Evolutionary conservation across 2,797 vertebrate species (phyloP), one percentile per base, ranked within the genome.

Genomic region (Darevskia mixta): DNA sequence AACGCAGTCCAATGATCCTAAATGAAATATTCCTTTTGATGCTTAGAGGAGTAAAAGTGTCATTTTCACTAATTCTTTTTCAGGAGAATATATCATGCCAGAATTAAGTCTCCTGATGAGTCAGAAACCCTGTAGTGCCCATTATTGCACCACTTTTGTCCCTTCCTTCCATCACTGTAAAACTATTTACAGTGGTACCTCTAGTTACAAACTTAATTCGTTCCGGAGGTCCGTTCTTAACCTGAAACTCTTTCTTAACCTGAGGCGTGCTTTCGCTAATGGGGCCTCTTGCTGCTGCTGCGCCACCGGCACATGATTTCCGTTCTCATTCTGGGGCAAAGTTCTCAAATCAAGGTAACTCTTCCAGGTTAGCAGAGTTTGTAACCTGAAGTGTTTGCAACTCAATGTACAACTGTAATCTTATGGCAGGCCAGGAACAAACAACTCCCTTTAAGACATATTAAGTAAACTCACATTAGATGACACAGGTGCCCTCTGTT

Each of bases 1-100:
- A 95, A 88, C 29, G 84, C 92, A 94, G 92, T 90, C 93, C 89
- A 78, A 1, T 92, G 82, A 85, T 92, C 82, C 55, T 64, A 88
- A 91, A 58, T 32, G 87, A 89, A 94, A 84, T 86, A 87, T 93
- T 90, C 85, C 82, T 92, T 93, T 90, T 93, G 92, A 91, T 92
- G 92, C 89, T 94, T 93, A 80, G 86, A 87, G 85, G 87, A 86
- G 1, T 88, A 92, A 93, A 87, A 13, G 75, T 4, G 49, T 83
- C n/a, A 78, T 88, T 94, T 94, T 86, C 76, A 86, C 85, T 88
- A 86, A 88, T 87, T 90, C 78, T 89, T 92, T 90, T 76, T 82
- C 89, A 92, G 73, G 43, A 67, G 84, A 90, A 93, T 92, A 2
- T 55, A 38, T 91, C 88, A 82, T 80, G n/a, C 38, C 82, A 35